Evolutionary conservation across 2,888 invertebrate genomes (phyloP).

Genomic region (Stenolophus ochropezus): DNA sequence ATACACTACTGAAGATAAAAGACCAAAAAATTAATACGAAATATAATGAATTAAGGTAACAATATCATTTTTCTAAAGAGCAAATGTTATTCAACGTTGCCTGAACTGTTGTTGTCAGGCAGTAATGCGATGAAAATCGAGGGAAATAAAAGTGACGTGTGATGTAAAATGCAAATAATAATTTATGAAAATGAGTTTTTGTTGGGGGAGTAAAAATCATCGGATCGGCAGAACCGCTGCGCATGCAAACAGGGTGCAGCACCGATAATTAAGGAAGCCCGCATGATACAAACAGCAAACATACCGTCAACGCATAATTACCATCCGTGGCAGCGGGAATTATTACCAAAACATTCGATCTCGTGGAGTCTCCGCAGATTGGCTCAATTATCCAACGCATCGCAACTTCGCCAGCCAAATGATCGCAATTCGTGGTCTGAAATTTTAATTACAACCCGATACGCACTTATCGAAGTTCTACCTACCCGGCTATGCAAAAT

Average conservation of each 20-base stretch:
- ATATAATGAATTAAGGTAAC: no score
- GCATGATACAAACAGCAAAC: constrained; percentile 39
- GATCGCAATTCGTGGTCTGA: constrained; percentile 29
- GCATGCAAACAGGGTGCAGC: neutral
- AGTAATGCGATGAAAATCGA: neutral
- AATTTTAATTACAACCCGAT: constrained; percentile 57
- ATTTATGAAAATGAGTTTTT: constrained; percentile 38
- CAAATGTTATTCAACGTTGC: no score
- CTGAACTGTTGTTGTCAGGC: no score
- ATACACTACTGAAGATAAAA: no score
- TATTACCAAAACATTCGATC: constrained; percentile 53
- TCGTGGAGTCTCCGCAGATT: constrained; percentile 41
- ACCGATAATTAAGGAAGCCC: constrained; percentile 51
- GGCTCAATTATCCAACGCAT: constrained; percentile 27
- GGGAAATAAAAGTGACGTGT: neutral
- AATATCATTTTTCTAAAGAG: no score
- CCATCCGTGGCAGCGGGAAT: constrained; percentile 33
- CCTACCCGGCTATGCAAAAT: constrained; percentile 48
- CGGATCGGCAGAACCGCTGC: neutral
- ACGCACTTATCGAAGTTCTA: constrained; percentile 51
- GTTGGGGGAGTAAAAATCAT: constrained; percentile 29
- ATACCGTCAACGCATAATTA: constrained; percentile 36
- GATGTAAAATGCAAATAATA: constrained; percentile 19
- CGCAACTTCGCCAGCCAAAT: constrained; percentile 7
- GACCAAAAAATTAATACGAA: no score